These are phyloP conservation scores for Bungarus multicinctus DNA, from an alignment of 2,113 vertebrate genomes.

Conservation along the genomic window DNA sequence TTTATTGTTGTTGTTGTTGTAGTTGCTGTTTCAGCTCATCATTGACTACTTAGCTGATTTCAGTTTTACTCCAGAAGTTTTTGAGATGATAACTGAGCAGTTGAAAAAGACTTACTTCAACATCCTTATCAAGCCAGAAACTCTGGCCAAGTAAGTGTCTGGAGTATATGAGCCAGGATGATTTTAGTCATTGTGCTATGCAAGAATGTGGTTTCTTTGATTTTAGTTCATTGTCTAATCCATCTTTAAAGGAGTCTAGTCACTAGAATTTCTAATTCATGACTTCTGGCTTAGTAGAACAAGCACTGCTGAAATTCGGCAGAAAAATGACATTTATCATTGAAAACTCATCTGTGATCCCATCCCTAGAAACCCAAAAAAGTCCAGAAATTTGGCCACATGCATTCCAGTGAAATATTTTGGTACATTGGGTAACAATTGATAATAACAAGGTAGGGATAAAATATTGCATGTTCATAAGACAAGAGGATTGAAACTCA, in stretches of 20 bases:
- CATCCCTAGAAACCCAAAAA: not conserved
- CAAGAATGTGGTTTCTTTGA: not conserved
- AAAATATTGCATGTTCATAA: not conserved
- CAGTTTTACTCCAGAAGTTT: conserved; percentile 83
- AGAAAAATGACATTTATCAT: not conserved
- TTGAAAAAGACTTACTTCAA: conserved; percentile 97
- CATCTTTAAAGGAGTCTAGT: not conserved
- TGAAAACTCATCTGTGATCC: not conserved
- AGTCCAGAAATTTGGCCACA: not conserved
- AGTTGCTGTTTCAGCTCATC: conserved; percentile 93
- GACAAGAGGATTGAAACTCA: not conserved
- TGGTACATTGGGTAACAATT: not conserved
- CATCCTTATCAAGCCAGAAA: conserved; percentile 93
- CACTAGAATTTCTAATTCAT: not conserved
- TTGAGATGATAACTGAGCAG: conserved; percentile 92
- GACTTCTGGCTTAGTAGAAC: not conserved
- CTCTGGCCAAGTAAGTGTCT: conserved; percentile 87
- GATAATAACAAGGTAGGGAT: not conserved
- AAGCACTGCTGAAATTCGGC: not conserved
- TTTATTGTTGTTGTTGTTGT: conserved; percentile 29
- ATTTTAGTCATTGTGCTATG: not conserved
- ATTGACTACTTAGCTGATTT: conserved; percentile 91
- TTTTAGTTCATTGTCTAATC: not conserved
- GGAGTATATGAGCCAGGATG: not conserved
- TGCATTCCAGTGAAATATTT: not conserved